Conservation (phyloP, 2,113 vertebrate species). For the Circaetus cinerascens region DNA sequence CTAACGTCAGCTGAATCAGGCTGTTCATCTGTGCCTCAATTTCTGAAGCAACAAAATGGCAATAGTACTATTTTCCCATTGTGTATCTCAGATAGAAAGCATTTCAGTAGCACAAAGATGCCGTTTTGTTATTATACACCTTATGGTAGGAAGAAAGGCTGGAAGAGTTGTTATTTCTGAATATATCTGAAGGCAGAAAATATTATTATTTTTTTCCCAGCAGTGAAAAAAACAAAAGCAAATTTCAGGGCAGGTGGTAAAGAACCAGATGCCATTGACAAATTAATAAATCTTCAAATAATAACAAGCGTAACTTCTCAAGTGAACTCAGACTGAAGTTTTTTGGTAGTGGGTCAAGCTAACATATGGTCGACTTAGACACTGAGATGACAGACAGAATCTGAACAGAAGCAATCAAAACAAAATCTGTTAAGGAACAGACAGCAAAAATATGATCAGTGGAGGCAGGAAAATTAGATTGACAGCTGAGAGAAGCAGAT, state of each 20-base stretch:
- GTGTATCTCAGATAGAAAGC: background rate
- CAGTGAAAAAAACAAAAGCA: background rate
- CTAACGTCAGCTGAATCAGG: background rate
- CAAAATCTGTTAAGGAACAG: constrained; percentile 63
- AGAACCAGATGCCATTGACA: constrained; percentile 18
- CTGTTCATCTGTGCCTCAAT: background rate
- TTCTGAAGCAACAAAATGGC: background rate
- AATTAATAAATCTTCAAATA: constrained; percentile 61
- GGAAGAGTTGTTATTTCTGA: background rate
- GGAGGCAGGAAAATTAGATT: constrained; percentile 36
- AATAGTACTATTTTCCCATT: background rate
- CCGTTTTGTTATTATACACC: background rate
- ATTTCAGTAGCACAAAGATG: background rate
- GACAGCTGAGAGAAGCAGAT: constrained; percentile 23
- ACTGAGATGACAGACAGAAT: constrained; percentile 52
- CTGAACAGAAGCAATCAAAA: constrained; percentile 61
- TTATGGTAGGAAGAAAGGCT: background rate
- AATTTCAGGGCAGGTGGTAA: constrained; percentile 16
- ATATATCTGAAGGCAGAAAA: background rate
- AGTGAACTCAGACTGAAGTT: constrained; percentile 28
- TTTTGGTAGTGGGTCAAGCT: constrained; percentile 48
- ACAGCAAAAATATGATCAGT: constrained; percentile 56
- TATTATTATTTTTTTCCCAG: background rate
- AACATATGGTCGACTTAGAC: constrained; percentile 58
- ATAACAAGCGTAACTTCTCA: constrained; percentile 40